phyloP scores from a whole-genome alignment of 1,140 invertebrate genomes.

The Brachionus calyciflorus region DNA sequence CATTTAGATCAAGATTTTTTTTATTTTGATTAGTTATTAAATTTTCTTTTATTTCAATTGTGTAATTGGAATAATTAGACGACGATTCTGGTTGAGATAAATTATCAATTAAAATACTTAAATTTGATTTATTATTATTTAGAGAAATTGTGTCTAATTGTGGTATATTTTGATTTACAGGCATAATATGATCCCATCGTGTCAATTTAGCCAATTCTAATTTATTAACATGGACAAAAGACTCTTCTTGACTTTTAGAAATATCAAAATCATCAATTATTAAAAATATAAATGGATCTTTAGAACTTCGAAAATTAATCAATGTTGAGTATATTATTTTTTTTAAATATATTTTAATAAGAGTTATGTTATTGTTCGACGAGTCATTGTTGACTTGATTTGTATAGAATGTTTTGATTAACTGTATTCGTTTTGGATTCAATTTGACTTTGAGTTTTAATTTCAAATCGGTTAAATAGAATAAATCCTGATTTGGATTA shows the following conservation, averaged over 20 bases:
- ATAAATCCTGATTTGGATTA: slow-evolving; percentile 1
- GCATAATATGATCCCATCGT: slow-evolving; percentile 9
- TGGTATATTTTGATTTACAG: not conserved
- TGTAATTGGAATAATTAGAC: not conserved
- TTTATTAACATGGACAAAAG: too few species aligned
- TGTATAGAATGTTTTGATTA: not conserved
- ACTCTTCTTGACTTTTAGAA: too few species aligned
- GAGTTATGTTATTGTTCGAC: not conserved
- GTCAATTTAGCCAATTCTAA: not conserved
- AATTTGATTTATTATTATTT: not conserved
- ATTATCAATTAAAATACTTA: slow-evolving; percentile 3
- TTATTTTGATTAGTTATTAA: too few species aligned
- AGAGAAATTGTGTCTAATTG: too few species aligned
- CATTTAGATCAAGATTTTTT: too few species aligned
- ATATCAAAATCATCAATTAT: slow-evolving; percentile 17
- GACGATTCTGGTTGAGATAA: not conserved
- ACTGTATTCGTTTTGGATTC: not conserved
- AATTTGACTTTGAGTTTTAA: slow-evolving; percentile 8
- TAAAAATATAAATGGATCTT: slow-evolving; percentile 22
- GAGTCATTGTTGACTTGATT: not conserved
- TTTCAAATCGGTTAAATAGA: slow-evolving; percentile 8
- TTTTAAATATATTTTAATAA: not conserved
- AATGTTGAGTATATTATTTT: slow-evolving; percentile 12
- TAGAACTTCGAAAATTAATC: slow-evolving; percentile 23
- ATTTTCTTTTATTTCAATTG: slow-evolving; percentile 1